Base-by-base conservation (phyloP, 2,113 vertebrate genomes). In the Laticauda colubrina region DNA sequence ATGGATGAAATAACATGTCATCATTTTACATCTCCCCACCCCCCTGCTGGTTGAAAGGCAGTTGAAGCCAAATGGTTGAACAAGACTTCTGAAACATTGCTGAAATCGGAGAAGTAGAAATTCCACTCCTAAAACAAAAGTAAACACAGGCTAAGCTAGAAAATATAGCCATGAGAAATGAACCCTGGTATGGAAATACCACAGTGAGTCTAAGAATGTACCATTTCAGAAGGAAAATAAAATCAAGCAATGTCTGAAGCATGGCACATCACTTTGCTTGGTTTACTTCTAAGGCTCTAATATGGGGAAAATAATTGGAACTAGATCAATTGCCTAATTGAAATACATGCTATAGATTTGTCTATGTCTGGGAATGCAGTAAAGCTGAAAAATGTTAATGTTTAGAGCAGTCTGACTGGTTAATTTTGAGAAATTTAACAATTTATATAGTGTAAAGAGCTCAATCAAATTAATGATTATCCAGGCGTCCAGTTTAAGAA, bases 161-260 rank as follows among this genome's bases (percentile, higher is more conserved):
- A 0, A 92, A 69, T 54, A 1, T 18, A 5, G 51, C 92, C 29
- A 81, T 10, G 92, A 43, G 21, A 91, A 43, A 21, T 1, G 48
- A 48, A 90, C 34, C 91, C 91, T 94, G 54, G 45, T 6, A 24
- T 89, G 7, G 51, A 91, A 94, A 87, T 89, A 1, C 51, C n/a
- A 87, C 12, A 0, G 87, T 48, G 93, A 48, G 14, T 8, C 69
- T 92, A 90, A 53, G 45, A 90, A 53, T 56, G 23, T 54, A 88
- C 86, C 54, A 48, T 0, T 0, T 12, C 2, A 89, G 24, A 94
- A 90, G 0, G 18, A 20, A 3, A 91, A 93, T 92, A 86, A 14
- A 0, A 0, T 0, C 81, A 85, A 2, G 5, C 0, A 89, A 53
- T 20, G 20, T 53, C 81, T 61, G 5, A 2, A 89, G 0, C 91